Base-by-base conservation (phyloP, 1,140 invertebrate genomes). In the Papilio polytes region DNA sequence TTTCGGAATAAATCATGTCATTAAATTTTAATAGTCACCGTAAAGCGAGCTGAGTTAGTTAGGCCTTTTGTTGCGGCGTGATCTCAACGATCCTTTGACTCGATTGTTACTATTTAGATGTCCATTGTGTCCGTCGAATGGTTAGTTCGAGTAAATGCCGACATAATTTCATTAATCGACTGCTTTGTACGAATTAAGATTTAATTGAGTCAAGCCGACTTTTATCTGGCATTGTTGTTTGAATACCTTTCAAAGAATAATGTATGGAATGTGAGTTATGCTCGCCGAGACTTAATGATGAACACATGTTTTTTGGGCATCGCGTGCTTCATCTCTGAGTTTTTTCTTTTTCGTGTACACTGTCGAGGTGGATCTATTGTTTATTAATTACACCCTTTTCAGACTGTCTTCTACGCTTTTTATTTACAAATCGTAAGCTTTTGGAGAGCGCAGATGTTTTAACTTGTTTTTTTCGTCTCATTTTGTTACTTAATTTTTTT, bases 21-120 rank as follows among this genome's bases (percentile, higher is more conserved):
- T 95, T 95, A 95, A 94, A 94, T 92, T 94, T 95, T 95, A 94
- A 95, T 94, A 95, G 94, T 95, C 94, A 95, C 92, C 85, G 88
- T 90, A 87, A 86, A 85, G 90, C 89, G 83, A 85, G 86, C 76
- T 78, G 89, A 85, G 93, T 94, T 94, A 94, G 93, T 94, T 94
- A 94, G 91, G 85, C 87, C 92, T 85, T 94, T 94, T 94, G 93
- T 94, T 94, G 87, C 66, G 70, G 81, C 81, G 83, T 87, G 84
- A 85, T 86, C 88, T 92, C 87, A 91, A 91, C 88, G 83, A 88
- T 91, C 89, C 85, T 92, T 91, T 93, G 82, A 89, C 84, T 92
- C 87, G 91, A 94, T 94, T 94, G 93, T 94, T 92, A 92, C 92
- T 92, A 93, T 94, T 94, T 94, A 94, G 83, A 70, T 36, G 81